Conservation (phyloP, 1,140 invertebrate species). For the Pseudobourletiella spinata region DNA sequence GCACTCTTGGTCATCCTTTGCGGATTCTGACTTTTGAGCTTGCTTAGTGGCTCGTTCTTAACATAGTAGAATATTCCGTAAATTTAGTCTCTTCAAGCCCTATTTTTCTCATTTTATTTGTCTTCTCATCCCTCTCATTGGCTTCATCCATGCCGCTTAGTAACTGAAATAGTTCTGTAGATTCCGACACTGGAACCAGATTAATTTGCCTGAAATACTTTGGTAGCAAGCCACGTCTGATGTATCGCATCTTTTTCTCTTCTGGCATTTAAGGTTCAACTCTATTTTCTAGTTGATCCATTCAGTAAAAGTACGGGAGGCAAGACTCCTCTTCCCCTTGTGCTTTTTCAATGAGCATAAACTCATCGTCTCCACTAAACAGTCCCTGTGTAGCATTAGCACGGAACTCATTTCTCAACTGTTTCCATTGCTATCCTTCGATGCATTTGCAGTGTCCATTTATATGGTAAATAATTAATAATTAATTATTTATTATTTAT, state of each 20-base stretch:
- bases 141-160: background rate
- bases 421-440: no score
- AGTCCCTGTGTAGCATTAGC: background rate
- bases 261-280: background rate
- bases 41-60: no score
- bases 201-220: background rate
- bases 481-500: no score
- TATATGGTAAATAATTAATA: no score
- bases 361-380: background rate
- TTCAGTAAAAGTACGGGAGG: background rate
- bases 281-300: background rate
- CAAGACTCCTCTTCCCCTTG: background rate
- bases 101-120: background rate
- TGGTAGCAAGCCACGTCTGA: background rate
- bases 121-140: background rate
- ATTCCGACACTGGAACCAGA: background rate
- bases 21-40: background rate
- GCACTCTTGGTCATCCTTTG: background rate
- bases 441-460: no score
- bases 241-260: background rate
- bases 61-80: no score
- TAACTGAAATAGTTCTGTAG: background rate
- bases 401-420: background rate
- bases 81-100: background rate
- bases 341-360: background rate